Evolutionary conservation across 2,797 vertebrate species (phyloP).

Genomic region (Alosa sapidissima): DNA sequence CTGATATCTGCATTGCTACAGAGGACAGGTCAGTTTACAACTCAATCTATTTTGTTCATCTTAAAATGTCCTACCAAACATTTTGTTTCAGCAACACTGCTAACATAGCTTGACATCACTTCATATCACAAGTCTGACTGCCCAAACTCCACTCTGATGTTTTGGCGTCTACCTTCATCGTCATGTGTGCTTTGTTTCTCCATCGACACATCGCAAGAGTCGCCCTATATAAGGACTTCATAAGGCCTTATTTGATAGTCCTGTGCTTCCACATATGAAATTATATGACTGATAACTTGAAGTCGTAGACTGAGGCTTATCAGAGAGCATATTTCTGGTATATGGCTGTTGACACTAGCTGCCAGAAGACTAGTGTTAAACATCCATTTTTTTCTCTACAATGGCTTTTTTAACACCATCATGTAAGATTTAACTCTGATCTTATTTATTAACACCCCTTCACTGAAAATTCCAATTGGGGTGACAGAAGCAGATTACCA

Average conservation of each 20-base stretch:
- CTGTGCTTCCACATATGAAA: background rate
- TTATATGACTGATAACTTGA: background rate
- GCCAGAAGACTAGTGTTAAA: constrained; percentile 65
- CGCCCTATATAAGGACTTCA: background rate
- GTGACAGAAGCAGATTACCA: background rate
- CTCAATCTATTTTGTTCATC: constrained; percentile 27
- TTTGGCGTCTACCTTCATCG: background rate
- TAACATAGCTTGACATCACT: background rate
- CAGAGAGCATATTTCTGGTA: constrained; percentile 24
- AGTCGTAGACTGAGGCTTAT: background rate
- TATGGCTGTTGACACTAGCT: constrained; percentile 56
- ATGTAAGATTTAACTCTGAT: constrained; percentile 13
- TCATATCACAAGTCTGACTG: background rate
- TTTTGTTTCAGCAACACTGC: background rate
- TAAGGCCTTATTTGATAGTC: constrained; percentile 18
- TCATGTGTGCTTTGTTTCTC: constrained; percentile 7
- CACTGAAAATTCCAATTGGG: background rate
- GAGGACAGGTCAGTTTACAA: constrained; percentile 31
- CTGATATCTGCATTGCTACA: constrained; percentile 45
- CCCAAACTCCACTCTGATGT: background rate
- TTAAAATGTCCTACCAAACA: constrained; percentile 5
- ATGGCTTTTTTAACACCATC: constrained; percentile 46
- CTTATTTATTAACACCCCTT: background rate
- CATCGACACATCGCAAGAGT: background rate
- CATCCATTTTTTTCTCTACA: constrained; percentile 57